These are phyloP conservation scores for Hypercompe scribonia DNA, from an alignment of 2,888 invertebrate genomes.

Conservation along the genomic window DNA sequence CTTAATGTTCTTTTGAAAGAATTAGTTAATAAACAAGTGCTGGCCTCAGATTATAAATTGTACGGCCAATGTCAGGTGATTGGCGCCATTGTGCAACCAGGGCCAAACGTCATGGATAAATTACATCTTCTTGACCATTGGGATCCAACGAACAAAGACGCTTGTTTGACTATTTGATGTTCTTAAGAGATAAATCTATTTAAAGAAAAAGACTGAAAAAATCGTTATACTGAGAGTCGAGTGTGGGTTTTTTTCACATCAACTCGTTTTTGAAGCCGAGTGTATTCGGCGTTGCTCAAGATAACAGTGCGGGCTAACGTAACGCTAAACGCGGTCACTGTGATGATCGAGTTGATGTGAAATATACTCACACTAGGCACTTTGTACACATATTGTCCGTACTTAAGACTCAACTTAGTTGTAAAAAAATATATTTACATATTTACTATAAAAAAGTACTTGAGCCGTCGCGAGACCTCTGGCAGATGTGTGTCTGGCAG, in stretches of 20 bases:
- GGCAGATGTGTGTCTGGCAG: too few relatives aligned
- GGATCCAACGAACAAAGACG: not conserved
- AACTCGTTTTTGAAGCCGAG: too few relatives aligned
- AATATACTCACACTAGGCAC: too few relatives aligned
- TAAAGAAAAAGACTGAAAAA: too few relatives aligned
- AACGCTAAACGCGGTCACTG: too few relatives aligned
- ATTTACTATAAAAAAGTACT: not conserved
- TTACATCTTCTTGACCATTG: not conserved
- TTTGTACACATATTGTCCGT: not conserved
- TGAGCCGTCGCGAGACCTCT: too few relatives aligned
- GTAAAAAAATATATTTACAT: not conserved
- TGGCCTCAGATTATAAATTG: not conserved
- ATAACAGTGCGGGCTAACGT: too few relatives aligned
- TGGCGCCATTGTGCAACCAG: not conserved
- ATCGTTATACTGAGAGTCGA: not conserved
- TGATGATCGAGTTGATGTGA: too few relatives aligned
- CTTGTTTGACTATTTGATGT: not conserved
- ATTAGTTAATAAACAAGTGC: not conserved
- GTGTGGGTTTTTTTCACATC: not conserved
- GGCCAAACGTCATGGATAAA: not conserved
- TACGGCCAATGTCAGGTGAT: constrained; percentile 1
- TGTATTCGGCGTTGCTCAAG: too few relatives aligned
- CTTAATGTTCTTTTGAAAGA: constrained; percentile 1
- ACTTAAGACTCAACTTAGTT: not conserved
- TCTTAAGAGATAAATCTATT: not conserved